Evolutionary conservation across 2,113 vertebrate genomes (phyloP), one percentile per base, ranked within the genome.

Genomic region (Fukomys damarensis): DNA sequence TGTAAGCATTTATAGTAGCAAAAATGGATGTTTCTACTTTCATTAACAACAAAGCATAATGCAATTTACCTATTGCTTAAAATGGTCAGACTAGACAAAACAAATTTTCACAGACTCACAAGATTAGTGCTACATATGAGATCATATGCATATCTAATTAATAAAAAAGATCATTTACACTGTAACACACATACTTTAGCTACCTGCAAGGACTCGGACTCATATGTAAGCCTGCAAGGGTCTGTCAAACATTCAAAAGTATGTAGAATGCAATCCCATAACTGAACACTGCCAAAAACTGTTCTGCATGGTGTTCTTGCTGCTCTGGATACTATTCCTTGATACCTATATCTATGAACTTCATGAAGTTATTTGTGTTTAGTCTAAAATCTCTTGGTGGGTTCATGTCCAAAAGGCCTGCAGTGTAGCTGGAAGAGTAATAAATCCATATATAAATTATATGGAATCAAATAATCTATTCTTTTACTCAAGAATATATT

Each of bases 31-130:
- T 19, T 8, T n/a, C 22, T 85, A 65, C 32, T 68, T 41, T 30
- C 79, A 1, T 28, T 43, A 35, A 74, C 32, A 76, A 76, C 85
- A 20, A 7, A 66, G 5, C 1, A 84, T 65, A 77, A 87, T 79
- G 22, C 70, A 93, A 93, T 80, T 91, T 85, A 58, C 41, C 22
- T 63, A 58, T 66, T 43, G 19, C n/a, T 85, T 80, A 85, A 87
- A 91, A 88, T 81, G 17, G 6, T 65, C 30, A 76, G 46, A 63
- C 30, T 85, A 70, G 28, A 65, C 59, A 83, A 86, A 72, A 32
- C 58, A 32, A 85, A 41, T 26, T 91, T 93, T 89, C 66, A 26
- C 26, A 68, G 30, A 4, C 35, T 70, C 11, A 56, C 1, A 16
- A 70, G 28, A 3, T 77, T 49, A 68, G 35, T 17, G 83, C 22